Evolutionary conservation across 1,140 invertebrate species (phyloP), one percentile per base, ranked within the genome.

Genomic region (Plodia interpunctella): DNA sequence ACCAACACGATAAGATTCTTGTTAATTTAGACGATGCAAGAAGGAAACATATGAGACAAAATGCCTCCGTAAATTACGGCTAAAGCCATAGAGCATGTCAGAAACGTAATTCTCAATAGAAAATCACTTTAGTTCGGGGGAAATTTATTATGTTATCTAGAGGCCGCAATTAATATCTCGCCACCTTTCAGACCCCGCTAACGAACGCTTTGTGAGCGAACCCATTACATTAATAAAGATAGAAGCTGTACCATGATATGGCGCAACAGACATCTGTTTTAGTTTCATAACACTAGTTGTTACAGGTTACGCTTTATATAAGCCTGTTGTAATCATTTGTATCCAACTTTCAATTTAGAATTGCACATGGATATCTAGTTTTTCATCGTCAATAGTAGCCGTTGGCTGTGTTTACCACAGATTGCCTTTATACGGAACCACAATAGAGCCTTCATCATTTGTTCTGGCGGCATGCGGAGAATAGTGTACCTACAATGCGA

Each of bases 401-500:
- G 44, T 58, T 52, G 60, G 60, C 21, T 67, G 63, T 66, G 60
- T 73, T 75, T 67, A 72, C 69, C 63, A 62, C 58, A 63, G 71
- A 79, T 77, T 73, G 70, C 68, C 66, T 74, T 60, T 66, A 59
- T 55, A 57, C 62, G 63, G 54, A 54, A 30, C 50, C 55, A 75
- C 70, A 71, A 78, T 74, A 57, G 65, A 57, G 62, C 59, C 65
- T 63, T 74, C 70, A 69, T 71, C 74, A 73, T 65, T 70, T 69
- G 62, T 72, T 68, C 70, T 57, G 59, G 65, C 50, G 52, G 57
- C 60, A 52, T 59, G 58, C 59, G 52, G 62, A 28, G 44, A 59
- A 55, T 44, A 59, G 49, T 65, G 57, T 52, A 70, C 59, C 49
- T 54, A 72, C 70, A 76, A 73, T 68, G 56, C 70, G 64, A 55